phyloP scores from a whole-genome alignment of 2,797 vertebrate genomes.

The Anguilla anguilla region DNA sequence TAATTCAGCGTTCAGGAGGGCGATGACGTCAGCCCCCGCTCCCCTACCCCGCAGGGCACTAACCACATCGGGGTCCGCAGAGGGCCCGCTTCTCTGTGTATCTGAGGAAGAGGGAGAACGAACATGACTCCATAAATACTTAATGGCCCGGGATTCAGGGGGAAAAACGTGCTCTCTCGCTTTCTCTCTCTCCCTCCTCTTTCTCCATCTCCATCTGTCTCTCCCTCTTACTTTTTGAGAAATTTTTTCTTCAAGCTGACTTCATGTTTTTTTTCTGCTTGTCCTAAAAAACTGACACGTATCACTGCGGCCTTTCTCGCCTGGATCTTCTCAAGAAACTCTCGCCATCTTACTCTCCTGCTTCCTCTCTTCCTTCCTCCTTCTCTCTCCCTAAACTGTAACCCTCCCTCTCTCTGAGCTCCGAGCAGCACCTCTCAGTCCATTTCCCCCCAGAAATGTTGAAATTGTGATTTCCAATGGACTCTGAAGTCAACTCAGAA shows the following conservation, averaged over 20 bases:
- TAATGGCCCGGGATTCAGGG: slow-evolving; percentile 62
- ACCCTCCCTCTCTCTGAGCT: background rate
- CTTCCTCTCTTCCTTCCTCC: background rate
- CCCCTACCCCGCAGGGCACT: slow-evolving; percentile 18
- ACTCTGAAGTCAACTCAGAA: background rate
- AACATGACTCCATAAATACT: slow-evolving; percentile 60
- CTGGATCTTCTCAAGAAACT: slow-evolving; percentile 20
- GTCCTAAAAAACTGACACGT: slow-evolving; percentile 1
- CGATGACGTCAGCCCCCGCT: slow-evolving; percentile 23
- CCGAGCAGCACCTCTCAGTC: background rate
- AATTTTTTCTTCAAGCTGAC: slow-evolving; percentile 42
- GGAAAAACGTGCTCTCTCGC: slow-evolving; percentile 41
- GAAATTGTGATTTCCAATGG: background rate
- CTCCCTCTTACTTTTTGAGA: slow-evolving; percentile 13
- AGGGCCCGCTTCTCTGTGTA: slow-evolving; percentile 8
- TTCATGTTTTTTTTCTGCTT: slow-evolving; percentile 26
- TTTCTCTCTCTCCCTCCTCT: slow-evolving; percentile 10
- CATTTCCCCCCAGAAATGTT: background rate
- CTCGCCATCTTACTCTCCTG: background rate
- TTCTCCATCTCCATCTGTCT: slow-evolving; percentile 25
- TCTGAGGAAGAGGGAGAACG: slow-evolving; percentile 33
- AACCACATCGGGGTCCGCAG: slow-evolving; percentile 21
- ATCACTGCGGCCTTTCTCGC: slow-evolving; percentile 5
- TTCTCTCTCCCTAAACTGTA: background rate
- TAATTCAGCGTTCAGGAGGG: slow-evolving; percentile 27